Conservation (phyloP, 1,140 invertebrate genomes). For the Heliconius nattereri region DNA sequence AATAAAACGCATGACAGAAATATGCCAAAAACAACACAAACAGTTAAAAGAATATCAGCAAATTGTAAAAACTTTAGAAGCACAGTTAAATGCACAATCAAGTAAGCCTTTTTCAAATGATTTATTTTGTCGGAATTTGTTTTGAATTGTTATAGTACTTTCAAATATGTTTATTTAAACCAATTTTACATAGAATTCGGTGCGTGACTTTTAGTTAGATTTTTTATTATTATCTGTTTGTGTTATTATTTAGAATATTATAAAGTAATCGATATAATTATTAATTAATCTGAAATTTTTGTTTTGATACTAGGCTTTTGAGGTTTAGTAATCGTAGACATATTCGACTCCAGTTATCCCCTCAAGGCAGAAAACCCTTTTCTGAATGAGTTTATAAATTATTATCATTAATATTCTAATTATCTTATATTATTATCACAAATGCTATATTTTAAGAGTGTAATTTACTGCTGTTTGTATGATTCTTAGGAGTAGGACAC, state of each 20-base stretch:
- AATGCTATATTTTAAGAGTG: not conserved
- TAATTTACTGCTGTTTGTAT: too few relatives aligned
- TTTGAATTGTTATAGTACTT: not conserved
- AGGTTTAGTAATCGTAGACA: not conserved
- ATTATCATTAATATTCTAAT: not conserved
- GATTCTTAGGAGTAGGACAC: too few relatives aligned
- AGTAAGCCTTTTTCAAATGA: constrained; percentile 43
- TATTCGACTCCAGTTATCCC: not conserved
- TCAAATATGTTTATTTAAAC: too few relatives aligned
- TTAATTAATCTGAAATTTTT: not conserved
- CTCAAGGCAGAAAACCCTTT: not conserved
- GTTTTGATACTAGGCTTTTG: not conserved
- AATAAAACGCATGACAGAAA: constrained; percentile 67
- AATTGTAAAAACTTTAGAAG: constrained; percentile 66
- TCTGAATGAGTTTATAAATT: not conserved
- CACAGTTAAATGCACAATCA: constrained; percentile 51
- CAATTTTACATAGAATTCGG: not conserved
- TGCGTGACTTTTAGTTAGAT: too few relatives aligned
- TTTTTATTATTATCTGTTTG: too few relatives aligned
- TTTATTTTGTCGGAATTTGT: not conserved
- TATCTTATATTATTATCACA: not conserved
- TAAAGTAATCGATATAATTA: too few relatives aligned
- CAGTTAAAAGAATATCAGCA: constrained; percentile 71
- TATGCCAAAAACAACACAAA: constrained; percentile 71
- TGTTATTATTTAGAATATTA: not conserved